A percentile compares a stretch with the other conserved stretches of the same genome.
Conservation (phyloP, 2,113 vertebrate genomes). For the Embiotoca jacksoni region DNA sequence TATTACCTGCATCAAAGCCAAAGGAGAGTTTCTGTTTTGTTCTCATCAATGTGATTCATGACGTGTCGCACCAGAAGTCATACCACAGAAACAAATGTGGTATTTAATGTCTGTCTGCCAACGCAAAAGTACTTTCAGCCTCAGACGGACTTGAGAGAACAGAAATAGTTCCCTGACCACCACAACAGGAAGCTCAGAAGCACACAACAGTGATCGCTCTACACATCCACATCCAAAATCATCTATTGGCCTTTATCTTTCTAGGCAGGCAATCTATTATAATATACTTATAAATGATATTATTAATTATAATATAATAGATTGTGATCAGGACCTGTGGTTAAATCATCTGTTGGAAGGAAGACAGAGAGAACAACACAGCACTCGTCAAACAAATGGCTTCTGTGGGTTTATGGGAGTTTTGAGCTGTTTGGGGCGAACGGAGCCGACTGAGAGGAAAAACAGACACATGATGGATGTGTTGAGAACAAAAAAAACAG, state of each 20-base stretch:
- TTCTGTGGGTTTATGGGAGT: slow-evolving; percentile 30
- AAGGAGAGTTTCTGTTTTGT: slow-evolving; percentile 32
- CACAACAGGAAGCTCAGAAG: slow-evolving; percentile 32
- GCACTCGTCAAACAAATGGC: slow-evolving; percentile 35
- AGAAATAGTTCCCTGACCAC: slow-evolving; percentile 48
- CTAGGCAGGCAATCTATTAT: slow-evolving; percentile 10
- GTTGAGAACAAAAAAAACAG: slow-evolving; percentile 5
- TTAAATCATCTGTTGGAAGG: slow-evolving; percentile 22
- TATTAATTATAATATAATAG: background rate
- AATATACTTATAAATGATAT: background rate
- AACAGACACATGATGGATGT: slow-evolving; percentile 34
- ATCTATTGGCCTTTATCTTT: slow-evolving; percentile 24
- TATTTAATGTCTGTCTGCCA: slow-evolving; percentile 4
- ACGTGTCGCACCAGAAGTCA: slow-evolving; percentile 7
- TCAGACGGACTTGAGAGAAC: slow-evolving; percentile 22
- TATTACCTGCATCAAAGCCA: slow-evolving; percentile 1
- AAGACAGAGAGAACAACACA: slow-evolving; percentile 20
- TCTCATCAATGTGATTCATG: slow-evolving; percentile 45
- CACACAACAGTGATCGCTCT: slow-evolving; percentile 40
- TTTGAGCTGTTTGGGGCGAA: slow-evolving; percentile 4
- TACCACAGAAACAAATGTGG: slow-evolving; percentile 4
- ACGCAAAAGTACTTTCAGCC: background rate
- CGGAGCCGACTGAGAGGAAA: slow-evolving; percentile 3
- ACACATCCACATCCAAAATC: slow-evolving; percentile 38
- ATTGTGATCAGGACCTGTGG: slow-evolving; percentile 16